Base-by-base conservation (phyloP, 1,140 invertebrate species). In the Drosophila rufa region DNA sequence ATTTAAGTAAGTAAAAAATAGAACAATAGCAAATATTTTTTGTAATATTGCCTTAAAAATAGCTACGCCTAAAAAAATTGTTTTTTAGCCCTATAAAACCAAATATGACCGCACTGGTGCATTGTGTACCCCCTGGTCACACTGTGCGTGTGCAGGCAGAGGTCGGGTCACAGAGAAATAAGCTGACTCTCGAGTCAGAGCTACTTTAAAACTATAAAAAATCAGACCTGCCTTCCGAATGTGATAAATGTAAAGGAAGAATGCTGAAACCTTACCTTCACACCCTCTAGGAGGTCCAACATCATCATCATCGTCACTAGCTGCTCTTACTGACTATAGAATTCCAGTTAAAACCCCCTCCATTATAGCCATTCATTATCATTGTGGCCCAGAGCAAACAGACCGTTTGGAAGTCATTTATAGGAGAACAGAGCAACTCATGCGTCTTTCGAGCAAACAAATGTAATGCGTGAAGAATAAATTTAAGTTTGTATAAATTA, bases 391-490 rank as follows among this genome's bases (percentile, higher is more conserved):
- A 45, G n/a, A 12, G 45, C 17, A 60, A 51, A 60, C 27, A 60
- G 22, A 12, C 19, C 36, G 22, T 22, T 60, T 42, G n/a, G 61
- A 65, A 17, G 62, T 65, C 57, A 61, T 66, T 66, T 66, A 61
- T 67, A 38, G 64, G 12, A 64, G 42, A 36, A 48, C 9, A 70
- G 27, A 45, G n/a, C 17, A 2, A 19, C 33, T 53, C 40, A 45
- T 66, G 19, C 57, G 51, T 42, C 22, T 36, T 46, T 4, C n/a
- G 40, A 17, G 46, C 22, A 80, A 78, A 78, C 45, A 83, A 64
- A 64, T 74, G 43, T 66, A 89, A 78, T 89, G 84, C 81, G 84
- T 89, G 84, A 89, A 89, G 42, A 90, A 80, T 84, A 89, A 89
- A 89, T 80, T 75, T 75, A 79, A 55, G 55, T 75, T 68, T 57